Evolutionary conservation across 2,797 vertebrate genomes (phyloP), one percentile per base, ranked within the genome.

Genomic region (Rachycentron canadum): DNA sequence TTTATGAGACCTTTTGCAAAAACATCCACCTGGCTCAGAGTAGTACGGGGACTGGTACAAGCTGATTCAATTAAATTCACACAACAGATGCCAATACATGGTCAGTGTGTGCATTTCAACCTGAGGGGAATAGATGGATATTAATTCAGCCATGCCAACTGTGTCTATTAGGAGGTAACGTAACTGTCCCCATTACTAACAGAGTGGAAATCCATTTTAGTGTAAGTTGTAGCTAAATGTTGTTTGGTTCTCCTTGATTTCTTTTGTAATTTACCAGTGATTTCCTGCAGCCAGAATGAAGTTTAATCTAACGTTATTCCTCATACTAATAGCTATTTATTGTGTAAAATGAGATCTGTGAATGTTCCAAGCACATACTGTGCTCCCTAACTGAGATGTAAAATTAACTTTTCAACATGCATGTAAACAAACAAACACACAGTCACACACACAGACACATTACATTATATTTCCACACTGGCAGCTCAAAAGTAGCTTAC

Each of bases 131-230:
- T 56, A 73, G 80, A 81, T 68, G 71, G 74, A 81, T 76, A 61
- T 57, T 73, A 32, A 74, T 82, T 76, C 62, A 75, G 50, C 45
- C 14, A 63, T 47, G 49, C 49, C 34, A 77, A 79, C 60, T 52
- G 61, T 86, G 61, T 79, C 59, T 64, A n/a, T 78, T 81, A 52
- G 60, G 66, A 75, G 82, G 73, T 64, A 63, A 72, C 59, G 70
- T 63, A 76, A 60, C 47, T 52, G 52, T 69, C 30, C 17, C 28
- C 0, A 28, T 65, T 43, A 45, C 8, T 34, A 56, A 70, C 56
- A 26, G 56, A 76, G 36, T 58, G 59, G 59, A 68, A 71, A 80
- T 34, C 26, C n/a, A 53, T 76, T 75, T 67, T 41, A 38, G 74
- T 57, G 69, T 65, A 73, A 78, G 58, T 58, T 73, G 34, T 12